Conservation (phyloP, 2,797 vertebrate genomes). For the Falco columbarius region DNA sequence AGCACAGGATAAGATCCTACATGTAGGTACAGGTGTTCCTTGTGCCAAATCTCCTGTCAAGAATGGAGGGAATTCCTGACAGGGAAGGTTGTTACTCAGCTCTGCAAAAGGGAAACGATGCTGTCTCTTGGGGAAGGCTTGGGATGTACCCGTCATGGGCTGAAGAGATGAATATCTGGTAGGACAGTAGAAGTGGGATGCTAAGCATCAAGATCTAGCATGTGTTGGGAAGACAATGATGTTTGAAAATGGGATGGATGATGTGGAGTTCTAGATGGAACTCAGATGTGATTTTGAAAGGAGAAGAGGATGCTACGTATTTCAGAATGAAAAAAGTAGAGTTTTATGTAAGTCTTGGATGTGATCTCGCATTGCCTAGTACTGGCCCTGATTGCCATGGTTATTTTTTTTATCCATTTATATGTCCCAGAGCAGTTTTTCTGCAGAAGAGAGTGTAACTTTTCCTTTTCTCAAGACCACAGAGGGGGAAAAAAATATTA, state of each 20-base stretch:
- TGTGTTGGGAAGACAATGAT: not conserved
- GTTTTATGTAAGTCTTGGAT: not conserved
- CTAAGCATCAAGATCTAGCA: not conserved
- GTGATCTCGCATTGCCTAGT: not conserved
- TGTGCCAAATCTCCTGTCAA: not conserved
- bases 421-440: not conserved
- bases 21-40: not conserved
- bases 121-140: not conserved
- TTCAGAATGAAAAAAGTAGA: not conserved
- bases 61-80: not conserved
- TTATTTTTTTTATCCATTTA: not conserved
- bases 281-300: not conserved
- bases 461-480: not conserved
- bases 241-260: not conserved
- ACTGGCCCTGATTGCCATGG: not conserved
- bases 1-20: not conserved
- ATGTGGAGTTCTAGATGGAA: not conserved
- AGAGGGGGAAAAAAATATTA: not conserved
- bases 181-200: not conserved
- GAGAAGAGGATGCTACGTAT: not conserved
- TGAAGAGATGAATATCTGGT: not conserved
- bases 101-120: not conserved
- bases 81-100: not conserved
- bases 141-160: accelerated
- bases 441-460: not conserved